These are phyloP conservation scores for Myopa testacea DNA, from an alignment of 2,888 invertebrate genomes.

Conservation along the genomic window DNA sequence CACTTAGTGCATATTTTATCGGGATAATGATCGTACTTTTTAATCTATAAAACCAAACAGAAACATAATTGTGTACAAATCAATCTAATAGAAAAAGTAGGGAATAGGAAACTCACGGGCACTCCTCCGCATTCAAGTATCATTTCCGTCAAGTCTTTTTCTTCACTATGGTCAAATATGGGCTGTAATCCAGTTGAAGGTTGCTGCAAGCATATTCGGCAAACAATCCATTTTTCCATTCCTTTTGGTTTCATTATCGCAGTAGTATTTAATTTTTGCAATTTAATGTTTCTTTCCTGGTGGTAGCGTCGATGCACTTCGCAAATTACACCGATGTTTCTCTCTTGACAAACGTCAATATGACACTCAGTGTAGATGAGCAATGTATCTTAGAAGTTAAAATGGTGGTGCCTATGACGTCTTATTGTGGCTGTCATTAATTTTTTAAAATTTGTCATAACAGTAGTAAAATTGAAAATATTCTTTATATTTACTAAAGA, in stretches of 20 bases:
- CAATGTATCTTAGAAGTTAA: too few species aligned
- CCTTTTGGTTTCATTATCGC: conserved; percentile 55
- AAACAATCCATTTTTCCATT: conserved; percentile 62
- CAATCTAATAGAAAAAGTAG: background rate
- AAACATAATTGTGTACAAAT: conserved; percentile 7
- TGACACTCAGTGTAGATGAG: background rate
- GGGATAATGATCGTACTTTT: conserved; percentile 61
- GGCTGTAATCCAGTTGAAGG: conserved; percentile 60
- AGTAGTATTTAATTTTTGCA: conserved; percentile 8
- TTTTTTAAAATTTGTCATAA: too few species aligned
- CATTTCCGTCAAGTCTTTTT: conserved; percentile 62
- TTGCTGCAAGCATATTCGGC: conserved; percentile 60
- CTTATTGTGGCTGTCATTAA: too few species aligned
- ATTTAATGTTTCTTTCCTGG: conserved; percentile 29
- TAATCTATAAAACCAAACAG: conserved; percentile 53
- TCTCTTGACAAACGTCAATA: background rate
- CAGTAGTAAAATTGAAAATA: too few species aligned
- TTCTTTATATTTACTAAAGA: too few species aligned
- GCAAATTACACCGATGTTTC: conserved; percentile 6
- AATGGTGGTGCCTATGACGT: too few species aligned
- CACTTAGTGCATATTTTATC: conserved; percentile 62
- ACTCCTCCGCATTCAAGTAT: conserved; percentile 64
- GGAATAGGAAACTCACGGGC: conserved; percentile 55
- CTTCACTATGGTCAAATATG: conserved; percentile 59
- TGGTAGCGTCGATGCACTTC: conserved; percentile 18